Conservation (phyloP, 1,140 invertebrate species). For the Zaprionus tsacasi region DNA sequence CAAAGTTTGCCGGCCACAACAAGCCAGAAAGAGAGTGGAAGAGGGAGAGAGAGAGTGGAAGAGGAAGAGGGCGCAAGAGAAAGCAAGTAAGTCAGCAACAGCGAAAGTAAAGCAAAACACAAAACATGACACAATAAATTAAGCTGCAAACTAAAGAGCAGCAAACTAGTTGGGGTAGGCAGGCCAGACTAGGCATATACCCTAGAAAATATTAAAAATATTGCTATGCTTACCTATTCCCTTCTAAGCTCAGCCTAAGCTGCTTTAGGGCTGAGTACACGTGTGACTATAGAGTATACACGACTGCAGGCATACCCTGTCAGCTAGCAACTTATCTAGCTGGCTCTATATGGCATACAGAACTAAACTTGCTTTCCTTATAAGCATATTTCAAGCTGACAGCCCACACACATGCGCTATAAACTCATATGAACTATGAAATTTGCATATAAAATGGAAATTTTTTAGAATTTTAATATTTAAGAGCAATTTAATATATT, state of each 20-base stretch:
- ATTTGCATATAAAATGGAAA: too few species aligned
- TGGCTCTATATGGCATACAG: neutral
- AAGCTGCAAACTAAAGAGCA: neutral
- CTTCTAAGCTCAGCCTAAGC: fast-evolving
- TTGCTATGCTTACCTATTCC: too few species aligned
- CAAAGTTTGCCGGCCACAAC: conserved; percentile 32
- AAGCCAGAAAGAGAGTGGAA: conserved; percentile 17
- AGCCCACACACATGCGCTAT: neutral
- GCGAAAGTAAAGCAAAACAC: conserved; percentile 36
- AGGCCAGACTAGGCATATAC: conserved; percentile 4
- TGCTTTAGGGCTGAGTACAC: neutral
- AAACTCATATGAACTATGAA: too few species aligned
- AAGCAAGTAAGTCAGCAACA: conserved; percentile 21
- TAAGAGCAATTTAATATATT: too few species aligned
- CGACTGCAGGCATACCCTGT: neutral
- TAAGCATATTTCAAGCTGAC: neutral
- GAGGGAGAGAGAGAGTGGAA: conserved; percentile 20
- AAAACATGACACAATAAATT: conserved; percentile 15
- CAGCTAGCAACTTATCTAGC: neutral
- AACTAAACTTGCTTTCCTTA: neutral
- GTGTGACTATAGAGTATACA: neutral
- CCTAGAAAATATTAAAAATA: conserved; percentile 13
- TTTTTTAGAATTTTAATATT: too few species aligned
- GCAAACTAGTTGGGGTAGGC: neutral
- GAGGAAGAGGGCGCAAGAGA: conserved; percentile 28